Base-by-base conservation (phyloP, 2,113 vertebrate species). In the Neolamprologus kungweensis region DNA sequence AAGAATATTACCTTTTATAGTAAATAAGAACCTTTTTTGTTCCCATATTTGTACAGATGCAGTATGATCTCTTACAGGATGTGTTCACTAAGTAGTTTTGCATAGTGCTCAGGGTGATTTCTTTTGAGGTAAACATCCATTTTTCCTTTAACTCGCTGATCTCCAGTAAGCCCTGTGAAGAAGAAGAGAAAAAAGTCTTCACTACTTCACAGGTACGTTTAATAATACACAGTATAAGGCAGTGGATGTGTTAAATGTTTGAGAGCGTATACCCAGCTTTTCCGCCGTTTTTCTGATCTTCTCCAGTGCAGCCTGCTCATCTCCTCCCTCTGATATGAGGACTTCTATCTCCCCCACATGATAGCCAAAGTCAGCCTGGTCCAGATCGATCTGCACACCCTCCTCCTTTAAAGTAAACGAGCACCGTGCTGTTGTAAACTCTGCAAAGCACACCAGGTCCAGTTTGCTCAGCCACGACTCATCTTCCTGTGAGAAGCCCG, bases 101-200 rank as follows among this genome's bases (percentile, higher is more conserved):
- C 83, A 31, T 97, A 98, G 82, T 97, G 97, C 11, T 94, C 94
- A 7, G 97, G 97, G 28, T 92, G 92, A 92, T 97, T 94, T 89
- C 86, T 94, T 91, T 96, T 91, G 19, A 98, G 96, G 89, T 96
- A 98, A 31, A 96, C 93, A 1, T 93, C 54, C 97, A 98, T 97
- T 95, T 98, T 98, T n/a, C 97, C 97, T 7, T 96, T 93, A 50
- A 96, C 93, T 68, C 5, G 94, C 84, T 96, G 94, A 90, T 96
- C 93, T 53, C 65, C 87, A 35, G 83, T 88, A 68, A 97, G 86
- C 90, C 96, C 97, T 97, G 81, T 51, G 31, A 55, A 91, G 31
- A 53, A 65, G 12, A 13, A 73, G 53, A 51, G 16, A 51, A 84
- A 17, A 33, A 40, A 79, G 5, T 54, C 37, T 37, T 84, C 28